Base-by-base conservation (phyloP, 2,888 invertebrate genomes). In the Archips xylosteana region DNA sequence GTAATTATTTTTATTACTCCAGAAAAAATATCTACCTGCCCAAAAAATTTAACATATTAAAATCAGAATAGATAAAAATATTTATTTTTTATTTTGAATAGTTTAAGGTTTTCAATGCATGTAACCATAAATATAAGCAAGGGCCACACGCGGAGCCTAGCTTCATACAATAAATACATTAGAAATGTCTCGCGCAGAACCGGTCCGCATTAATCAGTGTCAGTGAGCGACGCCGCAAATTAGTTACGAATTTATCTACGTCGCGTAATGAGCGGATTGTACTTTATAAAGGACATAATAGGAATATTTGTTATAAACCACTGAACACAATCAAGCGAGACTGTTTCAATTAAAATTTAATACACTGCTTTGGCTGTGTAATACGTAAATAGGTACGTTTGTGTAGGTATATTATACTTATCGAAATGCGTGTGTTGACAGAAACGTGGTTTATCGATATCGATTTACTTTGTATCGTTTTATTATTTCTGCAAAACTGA, bases 201-300 rank as follows among this genome's bases (percentile, higher is more conserved):
- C 59, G 63, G 59, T 63, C 64, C 69, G 68, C 73, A 73, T 73
- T 73, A 73, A 73, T 73, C 73, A 73, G 69, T 73, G 73, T 73
- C 73, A 73, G 69, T 73, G 73, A 64, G 73, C 73, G 73, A 63
- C 69, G 69, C 73, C 73, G 69, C 73, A 73, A 73, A 73, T 73
- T 73, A 73, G 73, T 73, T 73, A 69, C 73, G 69, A 73, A 73
- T 73, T 69, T 73, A 69, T 73, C 73, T 73, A 69, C 69, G 73
- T 73, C 73, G 73, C 73, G 73, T 73, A 73, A 73, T 73, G 73
- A 73, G 73, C 73, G 73, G 69, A 69, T 69, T 73, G 73, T 73
- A 69, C 69, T 73, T 73, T 63, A 73, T 73, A 69, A 69, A 73
- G 59, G 69, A 69, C 68, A 72, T 72, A 63, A 69, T 69, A 64